phyloP scores from a whole-genome alignment of 2,113 vertebrate genomes.

The Neoarius graeffei region DNA sequence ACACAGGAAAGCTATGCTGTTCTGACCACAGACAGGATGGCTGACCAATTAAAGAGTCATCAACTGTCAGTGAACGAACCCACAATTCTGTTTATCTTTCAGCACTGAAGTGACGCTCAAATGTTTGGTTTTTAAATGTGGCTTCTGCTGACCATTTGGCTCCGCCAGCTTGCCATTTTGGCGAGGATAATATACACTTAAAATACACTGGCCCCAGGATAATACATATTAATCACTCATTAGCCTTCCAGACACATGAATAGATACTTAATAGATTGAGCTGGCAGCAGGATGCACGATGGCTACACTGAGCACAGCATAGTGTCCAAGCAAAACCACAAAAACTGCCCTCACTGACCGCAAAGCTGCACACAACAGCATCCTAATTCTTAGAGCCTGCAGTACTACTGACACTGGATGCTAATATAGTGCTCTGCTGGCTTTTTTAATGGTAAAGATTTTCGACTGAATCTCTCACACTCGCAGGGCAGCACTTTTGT shows the following conservation, averaged over 20 bases:
- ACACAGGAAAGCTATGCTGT: background rate
- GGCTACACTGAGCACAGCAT: background rate
- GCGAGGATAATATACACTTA: background rate
- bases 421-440: background rate
- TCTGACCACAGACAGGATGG: background rate
- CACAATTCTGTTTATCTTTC: constrained; percentile 1
- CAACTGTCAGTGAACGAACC: constrained; percentile 12
- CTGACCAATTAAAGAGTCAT: constrained; percentile 5
- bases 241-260: background rate
- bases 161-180: constrained; percentile 1
- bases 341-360: background rate
- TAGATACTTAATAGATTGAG: background rate
- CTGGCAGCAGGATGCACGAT: background rate
- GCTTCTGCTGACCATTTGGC: background rate
- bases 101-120: background rate
- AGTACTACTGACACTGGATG: background rate
- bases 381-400: background rate
- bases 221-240: background rate
- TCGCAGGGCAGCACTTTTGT: background rate
- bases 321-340: background rate
- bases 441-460: background rate
- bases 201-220: background rate
- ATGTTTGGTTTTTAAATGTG: constrained; percentile 6
- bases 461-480: background rate
- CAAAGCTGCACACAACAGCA: background rate